A percentile compares a stretch with the other conserved stretches of the same genome.
These are phyloP conservation scores for Copsychus sechellarum DNA, from an alignment of 2,113 vertebrate genomes.

Conservation along the genomic window DNA sequence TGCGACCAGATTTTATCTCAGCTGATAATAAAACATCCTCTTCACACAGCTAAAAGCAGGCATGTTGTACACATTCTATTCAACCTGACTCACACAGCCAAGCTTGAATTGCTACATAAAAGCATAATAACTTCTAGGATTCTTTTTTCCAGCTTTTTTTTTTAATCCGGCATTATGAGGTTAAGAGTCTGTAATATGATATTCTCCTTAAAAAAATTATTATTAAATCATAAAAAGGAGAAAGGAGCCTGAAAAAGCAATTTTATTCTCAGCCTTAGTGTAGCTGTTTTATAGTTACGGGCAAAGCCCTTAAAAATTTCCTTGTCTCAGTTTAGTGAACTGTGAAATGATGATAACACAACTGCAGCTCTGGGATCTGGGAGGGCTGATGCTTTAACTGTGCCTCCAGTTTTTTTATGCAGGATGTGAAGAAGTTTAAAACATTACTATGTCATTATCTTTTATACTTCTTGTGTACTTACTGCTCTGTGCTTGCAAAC, in stretches of 20 bases:
- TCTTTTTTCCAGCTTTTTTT: neutral
- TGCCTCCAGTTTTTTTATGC: neutral
- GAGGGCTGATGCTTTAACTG: neutral
- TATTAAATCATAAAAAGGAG: neutral
- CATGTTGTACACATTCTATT: neutral
- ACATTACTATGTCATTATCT: neutral
- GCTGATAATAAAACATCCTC: conserved; percentile 19
- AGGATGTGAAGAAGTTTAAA: neutral
- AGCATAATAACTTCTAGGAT: neutral
- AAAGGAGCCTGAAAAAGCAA: neutral
- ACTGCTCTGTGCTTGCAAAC: neutral
- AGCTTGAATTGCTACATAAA: neutral
- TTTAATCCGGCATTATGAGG: neutral
- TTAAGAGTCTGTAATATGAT: neutral
- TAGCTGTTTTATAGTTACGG: neutral
- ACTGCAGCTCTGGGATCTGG: neutral
- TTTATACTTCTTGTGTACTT: neutral
- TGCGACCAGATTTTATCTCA: neutral
- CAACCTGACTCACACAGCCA: neutral
- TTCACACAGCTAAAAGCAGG: neutral
- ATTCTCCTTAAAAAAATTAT: neutral
- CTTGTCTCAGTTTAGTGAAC: conserved; percentile 9
- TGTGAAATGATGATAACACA: neutral
- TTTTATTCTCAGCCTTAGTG: neutral
- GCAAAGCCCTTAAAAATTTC: conserved; percentile 1